Conservation (phyloP, 1,140 invertebrate genomes). For the Atta colombica region DNA sequence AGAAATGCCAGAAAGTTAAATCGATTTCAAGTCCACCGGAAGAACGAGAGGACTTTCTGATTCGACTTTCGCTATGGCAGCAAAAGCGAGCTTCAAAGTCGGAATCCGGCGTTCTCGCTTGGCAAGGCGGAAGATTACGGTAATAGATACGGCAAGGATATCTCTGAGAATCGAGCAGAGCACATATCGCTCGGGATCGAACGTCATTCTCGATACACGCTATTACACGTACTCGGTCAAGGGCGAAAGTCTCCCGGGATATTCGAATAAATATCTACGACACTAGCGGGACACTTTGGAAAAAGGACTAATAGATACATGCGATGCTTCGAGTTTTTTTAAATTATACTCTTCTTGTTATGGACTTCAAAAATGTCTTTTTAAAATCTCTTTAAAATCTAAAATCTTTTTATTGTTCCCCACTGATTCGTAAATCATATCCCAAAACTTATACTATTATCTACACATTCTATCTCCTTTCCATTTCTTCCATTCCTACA, state of each 20-base stretch:
- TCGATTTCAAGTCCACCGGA: conserved; percentile 58
- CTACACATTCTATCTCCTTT: no score
- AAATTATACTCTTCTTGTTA: conserved; percentile 30
- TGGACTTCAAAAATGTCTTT: not conserved
- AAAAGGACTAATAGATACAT: conserved; percentile 36
- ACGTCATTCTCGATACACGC: conserved; percentile 55
- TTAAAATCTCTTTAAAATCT: no score
- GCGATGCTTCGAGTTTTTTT: not conserved
- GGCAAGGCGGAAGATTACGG: conserved; percentile 63
- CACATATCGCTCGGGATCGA: conserved; percentile 25
- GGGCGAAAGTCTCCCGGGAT: conserved; percentile 47
- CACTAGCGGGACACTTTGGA: not conserved
- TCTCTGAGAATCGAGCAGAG: conserved; percentile 29
- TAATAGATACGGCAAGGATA: conserved; percentile 51
- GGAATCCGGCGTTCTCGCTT: conserved; percentile 49
- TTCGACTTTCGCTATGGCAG: conserved; percentile 54
- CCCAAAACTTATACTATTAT: no score
- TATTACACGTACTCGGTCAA: conserved; percentile 56
- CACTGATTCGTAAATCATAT: not conserved
- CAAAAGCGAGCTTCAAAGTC: conserved; percentile 57
- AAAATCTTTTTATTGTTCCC: not conserved
- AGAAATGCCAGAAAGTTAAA: conserved; percentile 56
- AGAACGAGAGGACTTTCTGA: conserved; percentile 45
- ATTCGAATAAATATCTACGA: conserved; percentile 36
- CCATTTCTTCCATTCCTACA: not conserved